Evolutionary conservation across 2,113 vertebrate genomes (phyloP), one percentile per base, ranked within the genome.

Genomic region (Aptenodytes forsteri): DNA sequence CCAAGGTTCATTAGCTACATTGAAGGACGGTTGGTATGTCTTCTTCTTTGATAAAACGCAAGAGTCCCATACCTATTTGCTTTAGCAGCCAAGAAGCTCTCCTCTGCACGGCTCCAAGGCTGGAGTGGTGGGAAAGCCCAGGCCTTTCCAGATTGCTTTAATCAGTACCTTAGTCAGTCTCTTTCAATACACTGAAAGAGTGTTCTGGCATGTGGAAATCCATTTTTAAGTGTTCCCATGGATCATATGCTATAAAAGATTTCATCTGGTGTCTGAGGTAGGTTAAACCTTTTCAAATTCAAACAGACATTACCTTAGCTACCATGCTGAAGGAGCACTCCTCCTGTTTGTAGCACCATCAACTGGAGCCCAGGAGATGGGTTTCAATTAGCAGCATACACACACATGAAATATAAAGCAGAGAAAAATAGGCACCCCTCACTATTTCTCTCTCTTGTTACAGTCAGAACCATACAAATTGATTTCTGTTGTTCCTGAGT

Each of bases 131-230:
- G 49, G 58, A 64, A 19, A 3, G 13, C 75, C 62, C 27, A 14
- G 46, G 56, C 54, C n/a, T 42, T 38, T 47, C 90, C 52, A 21
- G 13, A 8, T 13, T 9, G 10, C 73, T 75, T 44, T 42, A 30
- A 50, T 59, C 84, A 66, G 12, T 7, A 3, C 61, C 55, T 77
- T 19, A n/a, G 4, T 11, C 83, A 34, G 36, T 16, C 81, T 62
- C 72, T 40, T 40, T 16, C 76, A n/a, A 5, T 55, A 44, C 4
- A 2, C 55, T 66, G 20, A 30, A 32, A 36, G 27, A 75, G 30
- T 0, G 0, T 4, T 84, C 55, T 16, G 18, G 32, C 65, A 3
- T 0, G 6, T 27, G 27, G 55, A 75, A 87, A 71, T 46, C 18
- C 10, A 4, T 49, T 32, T 79, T 50, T 13, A 38, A 85, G 47